Base-by-base conservation (phyloP, 2,113 vertebrate species). In the Blennius ocellaris region DNA sequence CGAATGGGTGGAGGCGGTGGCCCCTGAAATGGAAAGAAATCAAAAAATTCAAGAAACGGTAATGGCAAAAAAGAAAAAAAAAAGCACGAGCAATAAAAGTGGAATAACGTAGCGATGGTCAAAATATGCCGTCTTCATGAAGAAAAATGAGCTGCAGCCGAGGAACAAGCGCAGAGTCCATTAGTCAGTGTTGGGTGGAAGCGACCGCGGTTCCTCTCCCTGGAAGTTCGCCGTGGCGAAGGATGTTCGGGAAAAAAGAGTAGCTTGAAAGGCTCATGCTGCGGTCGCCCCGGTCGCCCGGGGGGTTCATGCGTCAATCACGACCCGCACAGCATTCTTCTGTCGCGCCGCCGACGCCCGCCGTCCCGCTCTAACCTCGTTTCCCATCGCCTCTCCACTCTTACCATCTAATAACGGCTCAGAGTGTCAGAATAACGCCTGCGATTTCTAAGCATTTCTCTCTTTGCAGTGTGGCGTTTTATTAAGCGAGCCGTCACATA, bases 351-450 rank as follows among this genome's bases (percentile, higher is more conserved):
- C n/a, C 6, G n/a, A 36, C 8, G 10, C 21, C 48, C 49, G 8
- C n/a, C 49, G 39, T 69, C 54, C 51, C 38, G n/a, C 52, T 63
- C 57, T 57, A 78, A 78, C 62, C 55, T 56, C n/a, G n/a, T 73
- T 73, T 65, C 38, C 10, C 8, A 2, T 17, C 11, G 7, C 58
- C 8, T 51, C 17, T 72, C 55, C 50, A 12, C 47, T 44, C 21
- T 57, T 51, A 59, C 72, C 55, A 5, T 69, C 51, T 57, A 76
- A 63, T 57, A 69, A 53, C 40, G 16, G 14, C 10, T 9, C 38
- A 12, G 48, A 61, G 41, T 54, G 43, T 41, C 64, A 16, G 11
- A 57, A 43, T 41, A 64, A 58, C 15, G 14, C 11, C 14, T 17
- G 9, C 21, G 54, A 15, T 59, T 52, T 58, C 12, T 0, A 66